Evolutionary conservation across 2,888 invertebrate genomes (phyloP), one percentile per base, ranked within the genome.

Genomic region (Augochlorella aurata): DNA sequence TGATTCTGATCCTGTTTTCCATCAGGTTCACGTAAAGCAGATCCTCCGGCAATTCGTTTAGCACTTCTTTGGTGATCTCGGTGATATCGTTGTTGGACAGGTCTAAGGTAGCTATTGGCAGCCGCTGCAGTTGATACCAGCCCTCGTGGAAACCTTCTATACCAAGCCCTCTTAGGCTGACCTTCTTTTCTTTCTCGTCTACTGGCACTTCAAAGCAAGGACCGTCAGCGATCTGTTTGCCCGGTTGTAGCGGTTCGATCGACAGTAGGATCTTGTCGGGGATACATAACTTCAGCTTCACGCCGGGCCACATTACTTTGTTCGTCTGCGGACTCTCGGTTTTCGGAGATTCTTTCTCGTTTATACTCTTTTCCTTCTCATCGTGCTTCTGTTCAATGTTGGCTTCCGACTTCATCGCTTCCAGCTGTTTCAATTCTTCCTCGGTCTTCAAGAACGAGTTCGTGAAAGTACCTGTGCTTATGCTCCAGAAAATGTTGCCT

Each of bases 11-110:
- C 0, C 69, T 61, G 49, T 92, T 92, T 0, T 63, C 71, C 18
- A 63, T 50, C 0, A 92, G 74, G 67, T 87, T 87, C 3, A 91
- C 88, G 10, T 79, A 77, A 0, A 73, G 75, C 58, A 92, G 14
- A 50, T 74, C 73, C 3, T 74, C 82, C 0, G 92, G 92, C 0
- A 92, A 80, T 69, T 90, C 89, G 73, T 92, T 91, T 8, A 92
- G 68, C 2, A 89, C 16, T 24, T 90, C 90, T 7, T 82, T 85
- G 8, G 88, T 89, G 69, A 92, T 83, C 65, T 90, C 89, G 0
- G 72, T 29, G 29, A 92, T 91, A 0, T 87, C 83, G 77, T 92
- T 92, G 14, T 80, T 72, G 2, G 86, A 76, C 0, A 92, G 66
- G 70, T 91, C 89, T 7, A 92, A 54, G 1, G 78, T 77, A 3